A percentile compares a stretch with the other conserved stretches of the same genome.
These are phyloP conservation scores for Stigmatopora nigra DNA, from an alignment of 2,113 vertebrate genomes.

Conservation along the genomic window DNA sequence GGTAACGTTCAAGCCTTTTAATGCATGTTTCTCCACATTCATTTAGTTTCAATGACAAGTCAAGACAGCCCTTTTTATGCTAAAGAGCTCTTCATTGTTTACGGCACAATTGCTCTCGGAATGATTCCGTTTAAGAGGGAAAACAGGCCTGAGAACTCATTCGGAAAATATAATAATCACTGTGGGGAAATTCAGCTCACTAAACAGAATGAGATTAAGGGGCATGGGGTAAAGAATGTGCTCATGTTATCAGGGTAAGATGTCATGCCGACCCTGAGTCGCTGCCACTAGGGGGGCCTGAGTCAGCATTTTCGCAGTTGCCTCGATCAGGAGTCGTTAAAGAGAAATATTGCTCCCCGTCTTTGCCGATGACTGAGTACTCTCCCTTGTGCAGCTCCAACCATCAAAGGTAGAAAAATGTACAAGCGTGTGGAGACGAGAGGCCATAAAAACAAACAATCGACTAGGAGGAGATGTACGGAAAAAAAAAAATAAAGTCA, in stretches of 20 bases:
- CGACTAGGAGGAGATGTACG: background rate
- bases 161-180: slow-evolving; percentile 32
- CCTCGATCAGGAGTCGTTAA: slow-evolving; percentile 22
- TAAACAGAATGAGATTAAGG: slow-evolving; percentile 12
- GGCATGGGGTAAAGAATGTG: slow-evolving; percentile 1
- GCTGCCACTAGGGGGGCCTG: background rate
- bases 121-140: slow-evolving; percentile 24
- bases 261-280: background rate
- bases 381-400: slow-evolving; percentile 5
- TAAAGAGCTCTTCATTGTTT: slow-evolving; percentile 32
- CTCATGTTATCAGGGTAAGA: slow-evolving; percentile 10
- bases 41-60: slow-evolving; percentile 24
- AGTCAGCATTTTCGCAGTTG: slow-evolving; percentile 30
- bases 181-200: background rate
- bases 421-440: background rate
- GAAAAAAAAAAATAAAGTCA: background rate
- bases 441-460: background rate
- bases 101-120: slow-evolving; percentile 32
- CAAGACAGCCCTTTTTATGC: slow-evolving; percentile 7
- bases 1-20: slow-evolving; percentile 8
- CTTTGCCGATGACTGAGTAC: slow-evolving; percentile 35
- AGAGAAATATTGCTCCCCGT: slow-evolving; percentile 7
- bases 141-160: slow-evolving; percentile 36
- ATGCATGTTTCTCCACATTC: background rate
- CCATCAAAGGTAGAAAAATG: slow-evolving; percentile 2